Evolutionary conservation across 23 tunicate genomes (phyloP).

Genomic region (Styela plicata): DNA sequence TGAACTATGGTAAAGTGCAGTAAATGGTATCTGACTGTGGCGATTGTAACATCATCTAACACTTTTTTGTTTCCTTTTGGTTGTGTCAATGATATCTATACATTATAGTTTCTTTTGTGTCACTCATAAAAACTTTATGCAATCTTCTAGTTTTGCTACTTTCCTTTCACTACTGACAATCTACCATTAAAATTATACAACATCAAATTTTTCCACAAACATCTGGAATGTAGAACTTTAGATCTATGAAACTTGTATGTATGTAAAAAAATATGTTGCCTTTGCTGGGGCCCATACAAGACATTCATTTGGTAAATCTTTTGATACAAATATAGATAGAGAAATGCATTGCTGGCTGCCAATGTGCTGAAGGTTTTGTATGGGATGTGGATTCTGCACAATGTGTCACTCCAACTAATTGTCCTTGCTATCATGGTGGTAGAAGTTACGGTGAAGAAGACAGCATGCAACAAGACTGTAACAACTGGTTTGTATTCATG

Average conservation of each 20-base stretch:
- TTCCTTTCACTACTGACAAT: too few relatives aligned
- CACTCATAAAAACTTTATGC: too few relatives aligned
- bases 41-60: too few relatives aligned
- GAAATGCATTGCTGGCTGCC: conserved; percentile 88
- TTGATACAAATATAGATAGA: conserved; percentile 34
- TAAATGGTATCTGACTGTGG: too few relatives aligned
- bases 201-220: not conserved
- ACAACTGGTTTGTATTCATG: conserved; percentile 79
- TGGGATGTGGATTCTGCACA: conserved; percentile 62
- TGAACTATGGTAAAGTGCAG: too few relatives aligned
- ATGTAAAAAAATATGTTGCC: not conserved
- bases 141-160: too few relatives aligned
- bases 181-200: too few relatives aligned
- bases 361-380: conserved; percentile 67
- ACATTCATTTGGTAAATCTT: too few relatives aligned
- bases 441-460: conserved; percentile 87
- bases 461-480: conserved; percentile 97
- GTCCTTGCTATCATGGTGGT: conserved; percentile 97
- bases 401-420: conserved; percentile 80
- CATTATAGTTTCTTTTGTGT: too few relatives aligned
- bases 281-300: too few relatives aligned
- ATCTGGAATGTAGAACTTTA: not conserved
- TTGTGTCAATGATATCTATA: too few relatives aligned
- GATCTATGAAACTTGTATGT: not conserved
- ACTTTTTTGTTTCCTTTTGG: too few relatives aligned